Base-by-base conservation (phyloP, 2,113 vertebrate genomes). In the Brachionichthys hirsutus region DNA sequence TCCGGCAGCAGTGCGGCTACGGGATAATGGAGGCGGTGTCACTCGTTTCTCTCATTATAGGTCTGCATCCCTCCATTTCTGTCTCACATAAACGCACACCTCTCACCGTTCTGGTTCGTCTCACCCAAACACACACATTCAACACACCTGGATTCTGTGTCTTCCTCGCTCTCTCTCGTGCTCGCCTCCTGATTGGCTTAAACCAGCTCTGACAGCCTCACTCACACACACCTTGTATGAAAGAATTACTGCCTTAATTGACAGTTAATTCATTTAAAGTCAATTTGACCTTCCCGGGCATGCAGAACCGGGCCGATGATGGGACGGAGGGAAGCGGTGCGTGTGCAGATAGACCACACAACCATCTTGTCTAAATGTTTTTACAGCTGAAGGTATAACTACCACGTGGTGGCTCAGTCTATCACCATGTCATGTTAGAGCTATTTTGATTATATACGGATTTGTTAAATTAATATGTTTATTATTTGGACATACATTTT, bases 201-300 rank as follows among this genome's bases (percentile, higher is more conserved):
- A 85, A 88, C 76, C 71, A 80, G 85, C 75, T 74, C 86, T 87
- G 89, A 88, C 90, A 88, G 83, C 56, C 70, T 49, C 17, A 2
- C 78, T 78, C 80, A 78, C 85, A 85, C 76, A 77, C 80, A 84
- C 77, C 81, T 78, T 74, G 73, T 86, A 88, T 82, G 73, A 89
- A 89, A 91, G 89, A 90, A 91, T 92, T 90, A 90, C 80, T 76
- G 48, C 61, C 70, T 75, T 89, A 90, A 92, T 91, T 89, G 90
- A 90, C 88, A 90, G 84, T 87, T 91, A 90, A 91, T 92, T 91
- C 86, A 89, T 88, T 87, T 89, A 90, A 91, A 91, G 90, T 91
- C 89, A 91, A 90, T 91, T 90, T 91, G 88, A 89, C 89, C 87
- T 90, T 92, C 89, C 69, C 64, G 59, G 77, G 9, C 42, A 73